Conservation (phyloP, 2,888 invertebrate species). For the Nomada hirtipes region DNA sequence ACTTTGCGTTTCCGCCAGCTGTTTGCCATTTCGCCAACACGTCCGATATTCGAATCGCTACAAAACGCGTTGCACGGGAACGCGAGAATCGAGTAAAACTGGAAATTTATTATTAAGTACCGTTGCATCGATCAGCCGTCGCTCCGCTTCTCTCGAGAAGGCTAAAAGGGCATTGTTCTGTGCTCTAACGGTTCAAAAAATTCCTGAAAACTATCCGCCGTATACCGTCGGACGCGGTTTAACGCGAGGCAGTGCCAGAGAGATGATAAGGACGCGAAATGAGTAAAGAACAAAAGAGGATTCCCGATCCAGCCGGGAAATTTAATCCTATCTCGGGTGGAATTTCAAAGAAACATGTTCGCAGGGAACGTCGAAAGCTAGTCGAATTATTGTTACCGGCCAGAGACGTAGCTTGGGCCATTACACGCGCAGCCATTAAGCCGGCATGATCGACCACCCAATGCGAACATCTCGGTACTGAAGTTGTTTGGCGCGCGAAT, state of each 20-base stretch:
- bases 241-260: slow-evolving; percentile 6
- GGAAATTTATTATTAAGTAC: slow-evolving; percentile 45
- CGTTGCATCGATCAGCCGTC: slow-evolving; percentile 42
- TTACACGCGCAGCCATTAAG: background rate
- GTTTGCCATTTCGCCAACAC: too few species aligned
- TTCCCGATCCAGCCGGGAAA: background rate
- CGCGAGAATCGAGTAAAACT: slow-evolving; percentile 13
- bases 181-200: slow-evolving; percentile 52
- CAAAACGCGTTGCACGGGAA: background rate
- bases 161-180: slow-evolving; percentile 30
- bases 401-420: slow-evolving; percentile 24
- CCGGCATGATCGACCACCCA: slow-evolving; percentile 43
- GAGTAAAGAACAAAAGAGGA: too few species aligned
- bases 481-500: slow-evolving; percentile 7
- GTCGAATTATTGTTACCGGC: background rate
- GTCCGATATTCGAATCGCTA: too few species aligned
- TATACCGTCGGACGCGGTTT: slow-evolving; percentile 35
- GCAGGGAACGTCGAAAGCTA: background rate
- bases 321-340: background rate
- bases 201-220: slow-evolving; percentile 41
- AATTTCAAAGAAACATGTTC: background rate
- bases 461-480: slow-evolving; percentile 10
- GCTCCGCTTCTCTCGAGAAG: slow-evolving; percentile 6
- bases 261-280: slow-evolving; percentile 57
- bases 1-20: too few species aligned